Conservation (phyloP, 2,797 vertebrate species). For the Galagoides demidoff region DNA sequence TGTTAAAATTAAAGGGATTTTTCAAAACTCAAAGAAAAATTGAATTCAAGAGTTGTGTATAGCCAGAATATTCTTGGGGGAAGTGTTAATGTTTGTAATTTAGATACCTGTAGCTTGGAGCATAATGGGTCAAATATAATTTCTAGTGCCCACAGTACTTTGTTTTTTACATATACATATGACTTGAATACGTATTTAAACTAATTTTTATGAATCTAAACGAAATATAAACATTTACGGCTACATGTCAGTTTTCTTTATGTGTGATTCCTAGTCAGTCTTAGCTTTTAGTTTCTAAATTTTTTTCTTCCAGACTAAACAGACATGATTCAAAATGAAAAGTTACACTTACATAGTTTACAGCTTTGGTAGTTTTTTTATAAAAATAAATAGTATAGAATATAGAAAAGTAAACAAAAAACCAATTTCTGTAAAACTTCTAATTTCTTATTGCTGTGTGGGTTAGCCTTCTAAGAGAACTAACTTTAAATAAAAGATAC, state of each 20-base stretch:
- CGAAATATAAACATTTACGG: conserved; percentile 8
- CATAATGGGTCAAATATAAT: background rate
- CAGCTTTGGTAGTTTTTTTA: background rate
- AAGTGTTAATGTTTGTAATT: background rate
- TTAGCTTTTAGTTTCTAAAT: conserved; percentile 27
- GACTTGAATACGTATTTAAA: background rate
- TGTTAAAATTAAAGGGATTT: background rate
- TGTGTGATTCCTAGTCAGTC: background rate
- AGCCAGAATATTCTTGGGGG: background rate
- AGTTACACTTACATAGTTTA: background rate
- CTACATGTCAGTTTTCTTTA: conserved; percentile 30
- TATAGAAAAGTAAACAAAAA: conserved; percentile 32
- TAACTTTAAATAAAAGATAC: background rate
- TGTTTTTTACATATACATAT: background rate
- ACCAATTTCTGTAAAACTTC: background rate
- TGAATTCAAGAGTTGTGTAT: background rate
- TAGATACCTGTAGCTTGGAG: background rate
- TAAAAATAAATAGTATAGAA: background rate
- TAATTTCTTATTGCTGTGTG: background rate
- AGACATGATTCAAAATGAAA: conserved; percentile 48
- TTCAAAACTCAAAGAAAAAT: background rate
- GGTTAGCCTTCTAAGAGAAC: background rate
- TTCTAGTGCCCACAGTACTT: background rate
- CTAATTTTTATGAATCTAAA: conserved; percentile 4
- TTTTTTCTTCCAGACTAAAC: background rate